phyloP scores from a whole-genome alignment of 2,888 invertebrate species.

The Andrena marginata region DNA sequence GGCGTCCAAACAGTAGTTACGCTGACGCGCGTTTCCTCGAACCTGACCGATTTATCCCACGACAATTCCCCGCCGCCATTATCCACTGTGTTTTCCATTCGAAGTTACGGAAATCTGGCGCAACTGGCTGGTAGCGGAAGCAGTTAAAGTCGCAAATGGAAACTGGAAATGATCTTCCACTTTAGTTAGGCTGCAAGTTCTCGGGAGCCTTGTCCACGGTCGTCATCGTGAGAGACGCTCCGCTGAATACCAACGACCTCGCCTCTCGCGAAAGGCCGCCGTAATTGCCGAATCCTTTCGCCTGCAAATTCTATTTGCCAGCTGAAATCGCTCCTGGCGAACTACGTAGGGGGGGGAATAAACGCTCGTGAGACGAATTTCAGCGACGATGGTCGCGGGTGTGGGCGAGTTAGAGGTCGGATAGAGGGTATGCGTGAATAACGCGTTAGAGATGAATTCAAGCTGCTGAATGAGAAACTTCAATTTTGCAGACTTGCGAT shows the following conservation, averaged over 20 bases:
- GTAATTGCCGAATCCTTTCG: constrained; percentile 48
- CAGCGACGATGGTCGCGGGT: background rate
- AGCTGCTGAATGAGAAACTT: no score
- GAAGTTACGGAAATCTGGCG: constrained; percentile 70
- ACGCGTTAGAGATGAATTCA: no score
- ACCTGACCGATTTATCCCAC: constrained; percentile 61
- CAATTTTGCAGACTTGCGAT: no score
- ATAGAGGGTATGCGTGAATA: no score
- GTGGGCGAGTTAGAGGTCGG: background rate
- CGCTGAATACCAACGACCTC: constrained; percentile 49
- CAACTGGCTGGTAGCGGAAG: constrained; percentile 73
- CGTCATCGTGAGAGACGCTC: constrained; percentile 27
- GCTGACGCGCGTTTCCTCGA: constrained; percentile 40
- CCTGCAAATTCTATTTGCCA: constrained; percentile 33
- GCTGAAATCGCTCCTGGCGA: constrained; percentile 32
- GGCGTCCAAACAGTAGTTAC: background rate
- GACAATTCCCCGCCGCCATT: constrained; percentile 41
- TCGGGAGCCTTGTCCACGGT: constrained; percentile 27
- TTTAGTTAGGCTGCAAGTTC: constrained; percentile 46
- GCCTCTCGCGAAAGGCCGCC: constrained; percentile 31
- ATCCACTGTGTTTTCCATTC: constrained; percentile 45
- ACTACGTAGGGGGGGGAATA: background rate
- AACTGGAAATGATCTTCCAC: constrained; percentile 75
- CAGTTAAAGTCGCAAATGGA: constrained; percentile 79
- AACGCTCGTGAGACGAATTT: constrained; percentile 13